Base-by-base conservation (phyloP, 1,140 invertebrate species). In the Drosophila mojavensis region DNA sequence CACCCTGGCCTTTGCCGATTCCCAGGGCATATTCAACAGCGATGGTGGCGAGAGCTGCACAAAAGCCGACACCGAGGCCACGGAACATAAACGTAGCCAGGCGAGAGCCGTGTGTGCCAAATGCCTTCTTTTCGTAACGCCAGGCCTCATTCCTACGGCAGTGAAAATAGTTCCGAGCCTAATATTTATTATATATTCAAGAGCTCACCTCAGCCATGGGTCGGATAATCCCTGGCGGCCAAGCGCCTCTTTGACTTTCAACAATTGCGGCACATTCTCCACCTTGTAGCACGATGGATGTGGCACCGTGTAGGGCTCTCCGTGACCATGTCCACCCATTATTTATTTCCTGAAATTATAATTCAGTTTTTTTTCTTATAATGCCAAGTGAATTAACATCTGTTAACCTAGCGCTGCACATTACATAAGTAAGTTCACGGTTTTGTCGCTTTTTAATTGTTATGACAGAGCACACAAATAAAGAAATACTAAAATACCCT, bases 261-360 rank as follows among this genome's bases (percentile, higher is more conserved):
- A 63, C 41, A 97, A 81, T 75, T 95, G 91, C 4, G 95, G 94
- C n/a, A 93, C 92, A 88, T 95, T 94, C 90, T 96, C 95, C 5
- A 96, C 94, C 92, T 96, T 97, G 84, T 96, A 97, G n/a, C 94
- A 94, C 60, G 93, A 94, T 72, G 94, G 95, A 91, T 95, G 95
- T 10, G 96, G 96, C 50, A 96, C 91, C 90, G 93, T 93, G 55
- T 93, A 93, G 30, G 93, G 92, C 59, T 92, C 90, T 67, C 81
- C 92, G 72, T 93, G 93, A 59, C 43, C 43, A 47, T 92, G 93
- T 71, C 94, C 94, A 66, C 94, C 94, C 94, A 95, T 94, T 63
- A 24, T 75, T 67, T 91, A 55, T 59, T 58, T 63, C 45, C 47
- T 65, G 11, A 66, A 55, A 61, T 6, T 26, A 43, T 55, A 24